These are phyloP conservation scores for Ianthella basta DNA, from an alignment of 37 sponge, comb jelly and placozoan genomes.

Conservation along the genomic window DNA sequence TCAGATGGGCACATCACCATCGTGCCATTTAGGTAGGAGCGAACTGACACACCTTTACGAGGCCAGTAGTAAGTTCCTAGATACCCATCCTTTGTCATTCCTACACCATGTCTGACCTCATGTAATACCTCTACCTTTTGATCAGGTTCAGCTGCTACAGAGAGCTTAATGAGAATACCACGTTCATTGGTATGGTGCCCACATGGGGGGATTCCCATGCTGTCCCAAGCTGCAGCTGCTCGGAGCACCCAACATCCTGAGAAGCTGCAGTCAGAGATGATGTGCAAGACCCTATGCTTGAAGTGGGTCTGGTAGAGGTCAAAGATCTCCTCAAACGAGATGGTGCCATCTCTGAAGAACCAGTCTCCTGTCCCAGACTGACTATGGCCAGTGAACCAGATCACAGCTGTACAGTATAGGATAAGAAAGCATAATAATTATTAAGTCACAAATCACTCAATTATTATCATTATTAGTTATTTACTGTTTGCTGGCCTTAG, in stretches of 20 bases:
- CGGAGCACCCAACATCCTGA: conserved; percentile 41
- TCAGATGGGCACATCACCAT: no score
- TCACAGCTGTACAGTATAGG: no score
- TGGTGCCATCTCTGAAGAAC: conserved; percentile 63
- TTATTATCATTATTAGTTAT: no score
- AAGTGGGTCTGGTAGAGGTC: conserved; percentile 39
- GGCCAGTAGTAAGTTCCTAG: no score
- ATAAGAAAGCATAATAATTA: no score
- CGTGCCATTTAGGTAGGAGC: no score
- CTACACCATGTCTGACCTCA: no score
- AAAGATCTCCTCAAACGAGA: conserved; percentile 63
- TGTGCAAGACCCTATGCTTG: conserved; percentile 38
- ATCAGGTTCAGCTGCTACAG: background rate
- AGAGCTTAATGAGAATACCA: conserved; percentile 49
- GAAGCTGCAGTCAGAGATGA: conserved; percentile 55
- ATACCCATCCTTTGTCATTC: no score
- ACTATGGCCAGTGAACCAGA: conserved; percentile 43
- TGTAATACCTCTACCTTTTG: no score
- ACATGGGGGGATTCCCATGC: conserved; percentile 50
- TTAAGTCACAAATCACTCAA: no score
- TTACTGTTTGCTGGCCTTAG: no score
- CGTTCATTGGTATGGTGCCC: conserved; percentile 52
- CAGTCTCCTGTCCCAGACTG: conserved; percentile 57
- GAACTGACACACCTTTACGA: no score
- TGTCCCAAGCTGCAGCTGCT: conserved; percentile 32